phyloP scores from a whole-genome alignment of 1,140 invertebrate species.

The Macrobrachium nipponense region DNA sequence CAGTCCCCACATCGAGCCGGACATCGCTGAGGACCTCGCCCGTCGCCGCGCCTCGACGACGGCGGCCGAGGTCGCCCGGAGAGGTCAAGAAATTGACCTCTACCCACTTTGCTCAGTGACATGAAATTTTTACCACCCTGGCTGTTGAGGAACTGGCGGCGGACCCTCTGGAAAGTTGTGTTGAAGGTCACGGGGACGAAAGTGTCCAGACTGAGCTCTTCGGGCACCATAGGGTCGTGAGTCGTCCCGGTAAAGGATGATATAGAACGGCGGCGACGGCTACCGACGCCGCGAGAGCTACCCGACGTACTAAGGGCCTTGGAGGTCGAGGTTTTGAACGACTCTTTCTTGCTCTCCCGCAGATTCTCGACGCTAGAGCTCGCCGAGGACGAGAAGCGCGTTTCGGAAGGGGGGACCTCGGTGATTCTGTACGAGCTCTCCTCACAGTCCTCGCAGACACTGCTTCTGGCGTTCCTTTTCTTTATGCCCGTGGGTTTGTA shows the following conservation, averaged over 20 bases:
- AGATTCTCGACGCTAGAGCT: constrained; percentile 13
- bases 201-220: constrained; percentile 45
- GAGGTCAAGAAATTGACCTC: constrained; percentile 11
- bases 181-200: constrained; percentile 55
- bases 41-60: not conserved
- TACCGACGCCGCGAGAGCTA: not conserved
- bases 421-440: constrained; percentile 4
- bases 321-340: not conserved
- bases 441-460: constrained; percentile 37
- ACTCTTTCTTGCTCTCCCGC: not conserved
- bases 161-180: constrained; percentile 52
- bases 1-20: constrained; percentile 54
- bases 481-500: not conserved
- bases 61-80: not conserved
- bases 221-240: constrained; percentile 39
- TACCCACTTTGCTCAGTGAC: not conserved
- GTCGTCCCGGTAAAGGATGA: constrained; percentile 10
- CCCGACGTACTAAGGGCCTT: not conserved
- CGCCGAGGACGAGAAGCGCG: not conserved
- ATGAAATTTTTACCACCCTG: not conserved
- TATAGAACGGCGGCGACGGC: constrained; percentile 16
- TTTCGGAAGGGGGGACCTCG: not conserved
- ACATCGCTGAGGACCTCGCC: constrained; percentile 1
- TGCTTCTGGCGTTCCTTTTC: constrained; percentile 14
- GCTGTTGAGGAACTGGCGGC: constrained; percentile 42